A percentile compares a stretch with the other conserved stretches of the same genome.
phyloP scores from a whole-genome alignment of 1,140 invertebrate species.

The Bombus balteatus region DNA sequence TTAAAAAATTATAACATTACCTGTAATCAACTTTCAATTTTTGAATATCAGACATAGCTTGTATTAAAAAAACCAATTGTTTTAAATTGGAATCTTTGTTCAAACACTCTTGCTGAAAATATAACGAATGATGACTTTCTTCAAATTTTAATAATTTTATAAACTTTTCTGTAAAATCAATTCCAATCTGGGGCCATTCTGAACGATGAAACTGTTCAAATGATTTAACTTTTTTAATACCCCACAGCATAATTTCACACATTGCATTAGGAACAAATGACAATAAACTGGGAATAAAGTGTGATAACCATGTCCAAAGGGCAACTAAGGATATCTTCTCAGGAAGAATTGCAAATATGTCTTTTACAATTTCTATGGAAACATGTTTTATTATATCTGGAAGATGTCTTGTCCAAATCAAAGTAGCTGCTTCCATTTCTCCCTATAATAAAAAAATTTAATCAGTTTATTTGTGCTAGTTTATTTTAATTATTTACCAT shows the following conservation, averaged over 20 bases:
- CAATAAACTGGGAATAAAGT: constrained; percentile 75
- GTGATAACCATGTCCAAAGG: constrained; percentile 74
- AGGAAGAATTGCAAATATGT: constrained; percentile 67
- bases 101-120: constrained; percentile 61
- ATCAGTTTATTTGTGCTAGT: not conserved
- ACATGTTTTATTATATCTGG: constrained; percentile 62
- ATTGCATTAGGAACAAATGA: constrained; percentile 69
- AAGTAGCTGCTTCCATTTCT: constrained; percentile 74
- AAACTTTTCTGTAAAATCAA: constrained; percentile 71
- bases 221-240: constrained; percentile 67
- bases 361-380: constrained; percentile 53
- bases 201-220: constrained; percentile 70
- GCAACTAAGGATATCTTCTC: constrained; percentile 49
- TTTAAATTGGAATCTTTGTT: constrained; percentile 57
- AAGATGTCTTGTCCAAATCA: constrained; percentile 76
- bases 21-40: constrained; percentile 72
- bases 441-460: constrained; percentile 56
- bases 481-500: not conserved
- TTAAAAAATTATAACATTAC: constrained; percentile 55
- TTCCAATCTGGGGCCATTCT: constrained; percentile 75
- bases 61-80: constrained; percentile 64
- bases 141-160: constrained; percentile 69
- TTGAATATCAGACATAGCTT: constrained; percentile 72
- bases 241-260: constrained; percentile 72
- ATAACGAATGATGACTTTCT: constrained; percentile 49